Conservation (phyloP, 2,888 invertebrate genomes). For the Drosophila dives region DNA sequence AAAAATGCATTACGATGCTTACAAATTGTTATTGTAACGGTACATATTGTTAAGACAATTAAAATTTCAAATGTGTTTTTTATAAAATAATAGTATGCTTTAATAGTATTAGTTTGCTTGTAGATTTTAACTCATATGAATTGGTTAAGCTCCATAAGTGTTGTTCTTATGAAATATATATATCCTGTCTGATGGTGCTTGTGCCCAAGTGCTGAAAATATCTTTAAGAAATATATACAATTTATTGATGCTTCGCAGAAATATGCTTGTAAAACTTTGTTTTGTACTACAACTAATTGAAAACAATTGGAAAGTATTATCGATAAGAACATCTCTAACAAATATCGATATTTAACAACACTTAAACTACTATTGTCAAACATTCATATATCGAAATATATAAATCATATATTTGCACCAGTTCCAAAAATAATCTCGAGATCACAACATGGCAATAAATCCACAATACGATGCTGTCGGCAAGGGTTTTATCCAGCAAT, state of each 20-base stretch:
- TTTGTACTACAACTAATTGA: not conserved
- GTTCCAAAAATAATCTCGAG: not conserved
- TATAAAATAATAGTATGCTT: not conserved
- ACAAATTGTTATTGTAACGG: not conserved
- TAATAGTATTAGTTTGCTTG: not conserved
- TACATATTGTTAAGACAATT: not conserved
- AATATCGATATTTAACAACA: not conserved
- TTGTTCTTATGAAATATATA: not conserved
- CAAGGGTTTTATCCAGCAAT: constrained; percentile 97
- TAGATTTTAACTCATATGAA: not conserved
- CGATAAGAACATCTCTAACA: not conserved
- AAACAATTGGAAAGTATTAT: not conserved
- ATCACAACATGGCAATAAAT: constrained; percentile 90
- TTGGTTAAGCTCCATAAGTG: not conserved
- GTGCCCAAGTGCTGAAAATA: too few species aligned
- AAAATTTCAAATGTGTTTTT: not conserved
- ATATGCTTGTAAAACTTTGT: not conserved
- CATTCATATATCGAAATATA: not conserved
- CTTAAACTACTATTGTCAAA: too few species aligned
- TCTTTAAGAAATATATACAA: too few species aligned
- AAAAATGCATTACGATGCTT: not conserved
- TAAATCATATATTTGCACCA: not conserved
- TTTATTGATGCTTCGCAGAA: too few species aligned
- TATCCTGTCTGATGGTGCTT: not conserved
- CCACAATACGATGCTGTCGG: constrained; percentile 97